phyloP scores from a whole-genome alignment of 2,113 vertebrate species.

The Nansenia antarctica region DNA sequence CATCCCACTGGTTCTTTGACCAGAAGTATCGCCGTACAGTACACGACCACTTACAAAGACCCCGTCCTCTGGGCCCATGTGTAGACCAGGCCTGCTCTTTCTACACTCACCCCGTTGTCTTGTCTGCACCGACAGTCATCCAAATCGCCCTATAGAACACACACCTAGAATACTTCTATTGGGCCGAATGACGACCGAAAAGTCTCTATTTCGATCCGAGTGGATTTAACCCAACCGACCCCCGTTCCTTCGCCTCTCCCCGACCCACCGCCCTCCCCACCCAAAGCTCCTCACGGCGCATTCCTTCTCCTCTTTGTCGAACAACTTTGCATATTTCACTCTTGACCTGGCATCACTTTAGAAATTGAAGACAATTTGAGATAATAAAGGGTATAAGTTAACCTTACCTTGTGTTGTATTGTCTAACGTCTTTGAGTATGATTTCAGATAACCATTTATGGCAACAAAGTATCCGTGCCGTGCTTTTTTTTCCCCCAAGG shows the following conservation, averaged over 20 bases:
- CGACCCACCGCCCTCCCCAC: conserved; percentile 35
- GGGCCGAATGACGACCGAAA: no score
- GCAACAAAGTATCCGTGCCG: neutral
- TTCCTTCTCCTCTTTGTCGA: conserved; percentile 23
- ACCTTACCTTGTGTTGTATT: conserved; percentile 39
- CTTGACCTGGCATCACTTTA: neutral
- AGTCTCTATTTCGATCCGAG: neutral
- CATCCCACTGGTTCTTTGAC: no score
- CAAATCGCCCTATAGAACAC: no score
- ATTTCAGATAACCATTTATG: conserved; percentile 38
- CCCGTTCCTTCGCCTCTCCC: no score
- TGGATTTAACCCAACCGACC: neutral
- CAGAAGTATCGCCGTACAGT: no score
- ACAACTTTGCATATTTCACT: neutral
- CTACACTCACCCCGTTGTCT: no score
- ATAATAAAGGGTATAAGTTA: neutral
- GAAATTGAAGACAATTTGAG: neutral
- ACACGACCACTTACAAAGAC: no score
- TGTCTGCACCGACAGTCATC: no score
- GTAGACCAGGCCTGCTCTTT: no score
- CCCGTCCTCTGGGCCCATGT: no score
- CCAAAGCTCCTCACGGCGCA: conserved; percentile 45
- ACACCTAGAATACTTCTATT: no score
- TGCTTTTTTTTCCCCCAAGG: neutral
- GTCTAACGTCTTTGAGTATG: neutral